Evolutionary conservation across 2,797 vertebrate species (phyloP).

Genomic region (Acanthornis magna): DNA sequence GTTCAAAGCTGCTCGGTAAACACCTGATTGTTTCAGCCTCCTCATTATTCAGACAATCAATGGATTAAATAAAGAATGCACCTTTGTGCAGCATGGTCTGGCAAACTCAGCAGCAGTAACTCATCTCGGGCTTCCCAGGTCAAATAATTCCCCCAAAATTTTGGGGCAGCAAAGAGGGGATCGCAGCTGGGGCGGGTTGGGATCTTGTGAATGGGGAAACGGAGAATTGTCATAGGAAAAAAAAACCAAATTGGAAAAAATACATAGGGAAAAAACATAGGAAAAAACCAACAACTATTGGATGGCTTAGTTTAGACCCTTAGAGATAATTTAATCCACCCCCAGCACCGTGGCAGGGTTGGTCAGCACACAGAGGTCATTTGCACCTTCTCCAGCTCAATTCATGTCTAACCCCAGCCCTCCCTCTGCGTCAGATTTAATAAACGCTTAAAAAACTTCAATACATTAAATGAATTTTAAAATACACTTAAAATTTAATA

Average conservation of each 20-base stretch:
- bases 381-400: not conserved
- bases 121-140: not conserved
- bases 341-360: not conserved
- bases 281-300: too few relatives aligned
- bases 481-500: not conserved
- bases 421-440: not conserved
- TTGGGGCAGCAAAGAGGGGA: not conserved
- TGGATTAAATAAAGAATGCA: not conserved
- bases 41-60: not conserved
- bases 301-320: not conserved
- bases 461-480: not conserved
- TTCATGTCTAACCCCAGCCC: not conserved
- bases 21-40: not conserved
- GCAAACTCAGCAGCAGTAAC: not conserved
- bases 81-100: not conserved
- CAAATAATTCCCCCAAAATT: not conserved
- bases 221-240: not conserved
- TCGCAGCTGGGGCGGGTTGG: not conserved
- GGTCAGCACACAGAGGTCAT: not conserved
- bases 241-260: too few relatives aligned
- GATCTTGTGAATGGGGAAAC: not conserved
- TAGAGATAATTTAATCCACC: not conserved
- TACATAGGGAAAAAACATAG: too few relatives aligned
- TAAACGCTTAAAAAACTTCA: not conserved
- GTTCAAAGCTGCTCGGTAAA: not conserved